These are phyloP conservation scores for Cylas formicarius DNA, from an alignment of 1,140 invertebrate species.

Conservation along the genomic window DNA sequence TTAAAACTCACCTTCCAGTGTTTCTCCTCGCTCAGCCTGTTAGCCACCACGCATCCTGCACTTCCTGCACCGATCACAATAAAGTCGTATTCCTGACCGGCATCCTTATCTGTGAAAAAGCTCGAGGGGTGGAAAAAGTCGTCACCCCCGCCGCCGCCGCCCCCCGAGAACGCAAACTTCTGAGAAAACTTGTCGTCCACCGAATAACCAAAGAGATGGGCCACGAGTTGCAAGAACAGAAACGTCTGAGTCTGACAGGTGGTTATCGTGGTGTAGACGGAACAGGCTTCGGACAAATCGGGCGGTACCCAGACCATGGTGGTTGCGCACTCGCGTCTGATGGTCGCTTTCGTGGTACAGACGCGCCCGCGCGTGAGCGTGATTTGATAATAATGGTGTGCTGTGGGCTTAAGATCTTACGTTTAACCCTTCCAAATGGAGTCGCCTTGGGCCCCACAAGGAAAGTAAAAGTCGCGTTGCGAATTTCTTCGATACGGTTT, in stretches of 20 bases:
- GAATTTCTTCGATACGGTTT: slow-evolving; percentile 22
- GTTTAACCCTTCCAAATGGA: slow-evolving; percentile 10
- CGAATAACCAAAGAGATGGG: slow-evolving; percentile 50
- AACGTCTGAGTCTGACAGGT: slow-evolving; percentile 50
- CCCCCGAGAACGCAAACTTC: background rate
- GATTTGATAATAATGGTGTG: background rate
- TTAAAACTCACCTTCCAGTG: slow-evolving; percentile 43
- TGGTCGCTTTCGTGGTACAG: slow-evolving; percentile 1
- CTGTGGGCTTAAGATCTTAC: background rate
- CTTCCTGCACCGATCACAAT: slow-evolving; percentile 58
- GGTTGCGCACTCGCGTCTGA: background rate
- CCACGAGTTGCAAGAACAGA: slow-evolving; percentile 50
- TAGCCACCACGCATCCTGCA: slow-evolving; percentile 60
- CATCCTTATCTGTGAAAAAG: slow-evolving; percentile 7
- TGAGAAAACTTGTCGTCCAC: slow-evolving; percentile 34
- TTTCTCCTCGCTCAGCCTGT: slow-evolving; percentile 49
- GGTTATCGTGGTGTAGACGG: slow-evolving; percentile 44
- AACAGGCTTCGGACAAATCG: slow-evolving; percentile 49
- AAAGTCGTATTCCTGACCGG: slow-evolving; percentile 44
- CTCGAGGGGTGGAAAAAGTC: slow-evolving; percentile 9
- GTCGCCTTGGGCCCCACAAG: slow-evolving; percentile 3
- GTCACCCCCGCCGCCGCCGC: slow-evolving; percentile 4
- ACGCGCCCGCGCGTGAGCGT: background rate
- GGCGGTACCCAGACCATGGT: slow-evolving; percentile 52
- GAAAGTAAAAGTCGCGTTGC: slow-evolving; percentile 23